Conservation (phyloP, 2,888 invertebrate genomes). For the Scotopteryx bipunctaria region DNA sequence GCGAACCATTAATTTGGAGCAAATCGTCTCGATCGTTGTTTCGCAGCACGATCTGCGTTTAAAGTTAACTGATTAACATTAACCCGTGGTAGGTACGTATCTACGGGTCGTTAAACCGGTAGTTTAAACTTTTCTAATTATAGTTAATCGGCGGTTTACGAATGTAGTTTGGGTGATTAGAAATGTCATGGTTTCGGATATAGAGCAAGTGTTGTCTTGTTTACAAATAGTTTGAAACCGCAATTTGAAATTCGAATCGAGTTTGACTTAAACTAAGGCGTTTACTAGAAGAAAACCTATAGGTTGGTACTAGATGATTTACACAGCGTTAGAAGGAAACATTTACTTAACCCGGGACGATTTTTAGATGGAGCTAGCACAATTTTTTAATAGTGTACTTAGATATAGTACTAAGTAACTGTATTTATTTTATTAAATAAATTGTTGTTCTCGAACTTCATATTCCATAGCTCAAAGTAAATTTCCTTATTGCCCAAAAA, state of each 20-base stretch:
- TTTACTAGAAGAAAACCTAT: too few species aligned
- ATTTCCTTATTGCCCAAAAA: neutral
- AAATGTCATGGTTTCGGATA: slow-evolving; percentile 22
- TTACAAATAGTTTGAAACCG: slow-evolving; percentile 15
- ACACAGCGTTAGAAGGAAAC: too few species aligned
- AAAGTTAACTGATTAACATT: slow-evolving; percentile 68
- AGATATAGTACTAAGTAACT: too few species aligned
- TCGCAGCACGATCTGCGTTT: slow-evolving; percentile 56
- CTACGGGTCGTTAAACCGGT: slow-evolving; percentile 36
- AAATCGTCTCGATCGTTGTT: slow-evolving; percentile 69
- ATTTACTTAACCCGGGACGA: too few species aligned
- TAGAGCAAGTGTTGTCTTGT: slow-evolving; percentile 18
- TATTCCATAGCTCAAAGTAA: too few species aligned
- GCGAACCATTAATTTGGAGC: slow-evolving; percentile 62
- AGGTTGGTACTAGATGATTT: too few species aligned
- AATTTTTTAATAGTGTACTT: too few species aligned
- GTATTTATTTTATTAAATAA: too few species aligned
- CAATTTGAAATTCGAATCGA: slow-evolving; percentile 1
- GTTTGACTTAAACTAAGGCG: too few species aligned
- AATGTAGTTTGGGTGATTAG: slow-evolving; percentile 43
- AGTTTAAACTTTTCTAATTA: slow-evolving; percentile 75
- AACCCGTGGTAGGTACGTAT: slow-evolving; percentile 36
- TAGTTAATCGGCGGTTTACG: slow-evolving; percentile 61
- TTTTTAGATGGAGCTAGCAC: too few species aligned
- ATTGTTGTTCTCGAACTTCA: too few species aligned